A percentile compares a stretch with the other conserved stretches of the same genome.
Evolutionary conservation across 2,888 invertebrate genomes (phyloP).

Genomic region (Anoplius nigerrimus): DNA sequence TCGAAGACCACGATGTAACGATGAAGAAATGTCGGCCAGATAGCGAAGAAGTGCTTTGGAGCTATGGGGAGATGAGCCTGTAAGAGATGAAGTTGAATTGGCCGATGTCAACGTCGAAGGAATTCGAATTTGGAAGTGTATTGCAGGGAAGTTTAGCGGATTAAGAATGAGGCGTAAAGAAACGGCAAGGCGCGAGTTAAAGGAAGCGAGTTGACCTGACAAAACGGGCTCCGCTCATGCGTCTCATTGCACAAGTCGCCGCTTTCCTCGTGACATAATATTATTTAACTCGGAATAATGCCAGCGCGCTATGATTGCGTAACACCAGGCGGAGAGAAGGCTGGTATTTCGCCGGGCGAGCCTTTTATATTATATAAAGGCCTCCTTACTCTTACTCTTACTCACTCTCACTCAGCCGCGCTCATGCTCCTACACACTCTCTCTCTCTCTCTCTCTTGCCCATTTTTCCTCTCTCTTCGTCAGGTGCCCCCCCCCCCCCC

Average conservation of each 20-base stretch:
- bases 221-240: constrained; percentile 34
- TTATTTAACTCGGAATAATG: constrained; percentile 72
- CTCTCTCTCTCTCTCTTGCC: too few species aligned
- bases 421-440: too few species aligned
- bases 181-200: not conserved
- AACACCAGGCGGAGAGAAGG: constrained; percentile 53
- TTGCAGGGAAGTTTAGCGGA: not conserved
- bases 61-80: too few species aligned
- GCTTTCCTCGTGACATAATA: constrained; percentile 72
- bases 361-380: constrained; percentile 64
- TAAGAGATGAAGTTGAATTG: too few species aligned
- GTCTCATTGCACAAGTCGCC: constrained; percentile 61
- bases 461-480: too few species aligned
- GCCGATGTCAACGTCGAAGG: too few species aligned
- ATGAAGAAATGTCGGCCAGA: too few species aligned
- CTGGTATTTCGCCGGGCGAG: constrained; percentile 62
- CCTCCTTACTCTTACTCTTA: not conserved
- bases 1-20: too few species aligned
- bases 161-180: not conserved
- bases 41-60: too few species aligned
- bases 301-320: constrained; percentile 59
- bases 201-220: constrained; percentile 14
- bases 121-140: too few species aligned
- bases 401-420: too few species aligned
- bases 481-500: too few species aligned